phyloP scores from a whole-genome alignment of 1,140 invertebrate species.

The Thaumatotibia leucotreta region DNA sequence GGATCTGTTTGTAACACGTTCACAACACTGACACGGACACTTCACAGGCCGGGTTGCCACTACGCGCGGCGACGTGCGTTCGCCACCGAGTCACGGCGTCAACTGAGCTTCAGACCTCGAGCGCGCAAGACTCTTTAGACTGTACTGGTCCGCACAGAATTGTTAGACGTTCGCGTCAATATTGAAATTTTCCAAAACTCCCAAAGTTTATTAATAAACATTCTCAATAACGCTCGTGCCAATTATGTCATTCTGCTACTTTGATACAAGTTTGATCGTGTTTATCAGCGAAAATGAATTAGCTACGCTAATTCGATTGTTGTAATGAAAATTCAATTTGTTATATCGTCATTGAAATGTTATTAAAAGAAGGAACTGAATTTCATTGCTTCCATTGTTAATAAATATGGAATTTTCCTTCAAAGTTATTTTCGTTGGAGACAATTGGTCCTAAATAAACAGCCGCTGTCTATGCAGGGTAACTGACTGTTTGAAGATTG shows the following conservation, averaged over 20 bases:
- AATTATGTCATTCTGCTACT: neutral
- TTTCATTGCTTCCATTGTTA: no score
- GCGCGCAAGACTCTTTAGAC: constrained; percentile 58
- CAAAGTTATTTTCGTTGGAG: neutral
- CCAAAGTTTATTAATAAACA: constrained; percentile 3
- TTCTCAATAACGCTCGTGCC: neutral
- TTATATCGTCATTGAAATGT: neutral
- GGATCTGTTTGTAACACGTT: constrained; percentile 35
- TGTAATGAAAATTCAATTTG: neutral
- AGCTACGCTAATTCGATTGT: neutral
- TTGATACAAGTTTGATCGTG: neutral
- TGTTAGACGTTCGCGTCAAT: constrained; percentile 42
- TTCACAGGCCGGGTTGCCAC: constrained; percentile 35
- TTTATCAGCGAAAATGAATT: neutral
- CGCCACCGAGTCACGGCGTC: constrained; percentile 33
- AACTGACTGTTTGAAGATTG: constrained; percentile 45
- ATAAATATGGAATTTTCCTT: neutral
- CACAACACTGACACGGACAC: constrained; percentile 56
- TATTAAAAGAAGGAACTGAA: neutral
- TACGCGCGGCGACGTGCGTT: neutral
- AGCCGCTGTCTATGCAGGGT: neutral
- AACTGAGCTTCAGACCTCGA: constrained; percentile 37
- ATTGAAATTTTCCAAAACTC: constrained; percentile 25
- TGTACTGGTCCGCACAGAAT: constrained; percentile 40
- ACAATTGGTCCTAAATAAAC: neutral